Conservation (phyloP, 2,113 vertebrate species). For the Perca schrenkii region DNA sequence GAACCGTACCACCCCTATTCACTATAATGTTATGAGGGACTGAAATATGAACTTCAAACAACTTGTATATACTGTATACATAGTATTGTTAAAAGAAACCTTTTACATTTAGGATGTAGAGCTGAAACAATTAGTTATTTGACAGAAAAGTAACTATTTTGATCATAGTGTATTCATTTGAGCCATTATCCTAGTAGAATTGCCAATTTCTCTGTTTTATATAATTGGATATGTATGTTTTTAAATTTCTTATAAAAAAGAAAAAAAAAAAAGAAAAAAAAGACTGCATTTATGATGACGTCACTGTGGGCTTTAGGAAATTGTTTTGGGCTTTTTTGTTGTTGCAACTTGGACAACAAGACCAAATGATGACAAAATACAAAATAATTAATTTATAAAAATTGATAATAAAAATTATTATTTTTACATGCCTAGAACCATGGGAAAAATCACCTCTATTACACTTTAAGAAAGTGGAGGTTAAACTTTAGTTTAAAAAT, state of each 20-base stretch:
- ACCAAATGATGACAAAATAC: neutral
- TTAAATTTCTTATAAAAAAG: neutral
- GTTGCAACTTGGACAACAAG: neutral
- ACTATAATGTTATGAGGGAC: no score
- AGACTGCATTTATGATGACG: no score
- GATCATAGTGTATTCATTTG: neutral
- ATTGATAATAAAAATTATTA: neutral
- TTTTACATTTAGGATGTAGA: neutral
- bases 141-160: neutral
- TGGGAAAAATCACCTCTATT: neutral
- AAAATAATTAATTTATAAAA: neutral
- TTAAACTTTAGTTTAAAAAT: neutral
- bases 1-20: no score
- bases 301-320: neutral
- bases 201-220: neutral
- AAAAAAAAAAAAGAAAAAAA: no score
- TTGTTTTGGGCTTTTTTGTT: neutral
- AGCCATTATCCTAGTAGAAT: neutral
- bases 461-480: neutral
- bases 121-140: neutral
- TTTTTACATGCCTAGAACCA: neutral
- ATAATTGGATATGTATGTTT: neutral
- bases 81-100: neutral
- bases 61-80: neutral
- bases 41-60: neutral